A percentile compares a stretch with the other conserved stretches of the same genome.
Evolutionary conservation across 2,113 vertebrate genomes (phyloP).

Genomic region (Paradoxurus hermaphroditus): DNA sequence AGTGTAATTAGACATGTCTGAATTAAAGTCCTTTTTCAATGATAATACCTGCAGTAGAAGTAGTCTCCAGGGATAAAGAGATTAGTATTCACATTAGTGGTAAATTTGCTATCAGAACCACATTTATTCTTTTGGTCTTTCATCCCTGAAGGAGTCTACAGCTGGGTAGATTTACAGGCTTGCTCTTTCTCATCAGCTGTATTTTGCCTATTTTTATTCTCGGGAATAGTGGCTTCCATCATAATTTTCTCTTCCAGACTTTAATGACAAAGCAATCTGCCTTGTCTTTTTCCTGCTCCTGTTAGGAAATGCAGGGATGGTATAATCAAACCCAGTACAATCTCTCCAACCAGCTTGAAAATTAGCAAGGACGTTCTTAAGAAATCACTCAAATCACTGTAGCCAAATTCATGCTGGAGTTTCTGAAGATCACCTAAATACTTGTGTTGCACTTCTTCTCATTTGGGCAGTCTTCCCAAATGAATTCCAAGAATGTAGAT

Average conservation of each 20-base stretch:
- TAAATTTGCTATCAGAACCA: constrained; percentile 24
- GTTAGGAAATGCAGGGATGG: not conserved
- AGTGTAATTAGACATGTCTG: constrained; percentile 61
- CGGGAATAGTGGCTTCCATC: not conserved
- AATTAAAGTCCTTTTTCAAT: constrained; percentile 50
- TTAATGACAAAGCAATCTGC: not conserved
- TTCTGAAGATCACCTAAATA: not conserved
- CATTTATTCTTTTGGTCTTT: constrained; percentile 30
- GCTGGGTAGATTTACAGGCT: not conserved
- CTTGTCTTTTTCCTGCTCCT: not conserved
- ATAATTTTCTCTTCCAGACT: not conserved
- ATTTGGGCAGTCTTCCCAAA: not conserved
- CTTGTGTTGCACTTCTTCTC: not conserved
- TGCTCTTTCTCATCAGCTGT: not conserved
- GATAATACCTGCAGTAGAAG: constrained; percentile 43
- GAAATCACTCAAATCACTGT: not conserved
- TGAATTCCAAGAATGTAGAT: not conserved
- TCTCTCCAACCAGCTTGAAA: not conserved
- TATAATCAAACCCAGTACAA: not conserved
- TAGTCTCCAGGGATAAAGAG: not conserved
- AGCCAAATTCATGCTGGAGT: not conserved
- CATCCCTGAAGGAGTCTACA: constrained; percentile 48
- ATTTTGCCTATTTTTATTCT: not conserved
- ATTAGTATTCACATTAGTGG: constrained; percentile 28
- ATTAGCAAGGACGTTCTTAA: not conserved